Base-by-base conservation (phyloP, 2,113 vertebrate genomes). In the Rhodinocichla rosea region DNA sequence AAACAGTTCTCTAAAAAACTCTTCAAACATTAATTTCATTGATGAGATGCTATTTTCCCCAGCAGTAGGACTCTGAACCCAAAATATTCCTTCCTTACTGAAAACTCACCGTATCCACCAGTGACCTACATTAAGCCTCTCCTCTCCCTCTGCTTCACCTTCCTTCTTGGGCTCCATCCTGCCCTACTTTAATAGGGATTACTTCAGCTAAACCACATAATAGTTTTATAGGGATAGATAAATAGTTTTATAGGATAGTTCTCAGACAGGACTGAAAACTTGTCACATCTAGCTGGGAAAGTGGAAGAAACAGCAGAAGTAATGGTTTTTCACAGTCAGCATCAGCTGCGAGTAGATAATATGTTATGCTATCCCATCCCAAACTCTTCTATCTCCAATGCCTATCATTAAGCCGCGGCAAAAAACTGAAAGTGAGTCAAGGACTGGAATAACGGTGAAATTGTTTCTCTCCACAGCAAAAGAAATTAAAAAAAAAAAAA, bases 151-250 rank as follows among this genome's bases (percentile, higher is more conserved):
- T 16, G 39, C 63, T 92, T 95, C 90, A 96, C 94, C 93, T 90
- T 95, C 87, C 39, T 90, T 50, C 91, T 56, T 26, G 26, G 37
- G 68, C 73, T 83, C 93, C 3, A 4, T 90, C 90, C 92, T 96
- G 93, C 80, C 93, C 96, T 95, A 94, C 94, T 97, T 95, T 96
- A 90, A 32, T 3, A 83, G 47, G 50, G 95, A 95, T 96, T 96
- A 96, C 76, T 96, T 90, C 69, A 83, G 87, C 88, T 94, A 95
- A 96, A 95, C 56, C 49, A 2, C 12, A 0, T 90, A 90, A 92
- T 32, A 90, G 93, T 90, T 96, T 96, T 89, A 95, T 7, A 19
- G 40, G 28, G 70, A 92, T 53, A 82, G 52, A 30, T 19, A 53
- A 30, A 53, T 53, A 30, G 52, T 53, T 30, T 32, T 53, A 32